These are phyloP conservation scores for Grantiella picta DNA, from an alignment of 2,113 vertebrate species.

Conservation along the genomic window DNA sequence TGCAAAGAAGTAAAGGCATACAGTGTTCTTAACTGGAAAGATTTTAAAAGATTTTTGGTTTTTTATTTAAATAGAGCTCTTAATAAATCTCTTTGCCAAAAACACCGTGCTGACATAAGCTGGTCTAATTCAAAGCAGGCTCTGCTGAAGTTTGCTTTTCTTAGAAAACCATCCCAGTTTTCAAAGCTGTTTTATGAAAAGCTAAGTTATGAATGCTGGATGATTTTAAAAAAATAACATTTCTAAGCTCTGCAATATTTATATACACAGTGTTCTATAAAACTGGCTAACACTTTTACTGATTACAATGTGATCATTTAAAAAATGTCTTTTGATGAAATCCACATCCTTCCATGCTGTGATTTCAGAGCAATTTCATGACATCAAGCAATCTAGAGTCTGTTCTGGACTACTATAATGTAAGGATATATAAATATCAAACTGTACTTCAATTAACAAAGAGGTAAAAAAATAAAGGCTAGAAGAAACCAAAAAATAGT, in stretches of 20 bases:
- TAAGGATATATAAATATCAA: neutral
- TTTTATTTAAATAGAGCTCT: neutral
- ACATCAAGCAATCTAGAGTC: neutral
- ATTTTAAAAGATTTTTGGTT: neutral
- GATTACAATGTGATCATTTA: neutral
- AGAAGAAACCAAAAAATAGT: neutral
- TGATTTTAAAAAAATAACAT: neutral
- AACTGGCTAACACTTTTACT: neutral
- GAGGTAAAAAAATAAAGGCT: neutral
- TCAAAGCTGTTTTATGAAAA: slow-evolving; percentile 9
- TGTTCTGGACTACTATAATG: neutral
- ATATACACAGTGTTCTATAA: neutral
- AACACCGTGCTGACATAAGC: neutral
- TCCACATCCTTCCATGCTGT: neutral
- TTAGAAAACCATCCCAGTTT: neutral
- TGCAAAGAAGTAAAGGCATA: slow-evolving; percentile 54
- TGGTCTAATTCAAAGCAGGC: neutral
- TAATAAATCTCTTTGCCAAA: neutral
- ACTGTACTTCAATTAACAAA: neutral
- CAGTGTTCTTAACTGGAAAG: neutral
- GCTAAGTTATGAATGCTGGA: neutral
- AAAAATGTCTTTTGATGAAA: neutral
- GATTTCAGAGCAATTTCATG: neutral
- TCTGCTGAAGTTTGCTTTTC: neutral
- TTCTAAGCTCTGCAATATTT: neutral